Base-by-base conservation (phyloP, 2,113 vertebrate genomes). In the Holacanthus passer region DNA sequence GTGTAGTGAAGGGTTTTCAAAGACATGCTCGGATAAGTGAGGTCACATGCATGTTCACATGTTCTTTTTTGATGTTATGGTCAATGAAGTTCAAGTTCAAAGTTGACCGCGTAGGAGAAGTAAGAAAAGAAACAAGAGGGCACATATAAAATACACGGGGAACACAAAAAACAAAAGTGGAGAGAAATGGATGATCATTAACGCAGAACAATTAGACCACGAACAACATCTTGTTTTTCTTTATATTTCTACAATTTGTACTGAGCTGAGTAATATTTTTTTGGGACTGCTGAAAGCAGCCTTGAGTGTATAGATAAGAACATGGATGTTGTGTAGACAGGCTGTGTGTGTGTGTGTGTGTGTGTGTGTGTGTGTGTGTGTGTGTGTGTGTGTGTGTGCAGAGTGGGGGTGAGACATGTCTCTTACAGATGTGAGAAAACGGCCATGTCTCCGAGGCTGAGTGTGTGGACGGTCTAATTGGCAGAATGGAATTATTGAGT, bases 371-470 rank as follows among this genome's bases (percentile, higher is more conserved):
- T 43, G 41, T n/a, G n/a, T 55, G 59, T 69, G 70, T 75, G 64
- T 55, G 59, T 69, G 70, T 75, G 64, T n/a, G n/a, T n/a, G n/a
- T 65, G 41, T 70, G 48, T 64, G 73, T 43, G 41, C 37, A 77
- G 55, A 63, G 83, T 39, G 56, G 29, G 86, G 86, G 89, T 93
- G 93, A 89, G 91, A 93, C 86, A 93, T 93, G 86, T 88, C 91
- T 91, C 93, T 87, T 90, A 81, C 73, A 84, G 89, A 87, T 88
- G 90, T 89, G 83, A 94, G 82, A 88, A 92, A 93, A 78, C 29
- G n/a, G 4, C 62, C 27, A 7, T 52, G 83, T 82, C 73, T 76
- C 22, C n/a, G 29, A 47, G 78, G 37, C 16, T 0, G 14, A 56
- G 74, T 78, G 79, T 71, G 71, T 71, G 3, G 5, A 80, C 27